phyloP scores from a whole-genome alignment of 2,113 vertebrate genomes.

The Pomatostomus ruficeps region DNA sequence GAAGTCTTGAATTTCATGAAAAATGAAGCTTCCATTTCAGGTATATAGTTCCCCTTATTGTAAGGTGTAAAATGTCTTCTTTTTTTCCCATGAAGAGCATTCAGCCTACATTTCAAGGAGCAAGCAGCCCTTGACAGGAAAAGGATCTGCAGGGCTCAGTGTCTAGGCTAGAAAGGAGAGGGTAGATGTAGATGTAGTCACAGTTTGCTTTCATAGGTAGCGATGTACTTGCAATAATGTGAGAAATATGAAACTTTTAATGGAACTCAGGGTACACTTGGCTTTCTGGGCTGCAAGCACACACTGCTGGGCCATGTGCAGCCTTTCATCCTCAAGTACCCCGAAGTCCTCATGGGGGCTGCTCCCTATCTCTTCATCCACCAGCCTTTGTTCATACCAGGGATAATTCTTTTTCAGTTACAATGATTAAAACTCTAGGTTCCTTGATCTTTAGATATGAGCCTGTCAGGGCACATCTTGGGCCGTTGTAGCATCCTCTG shows the following conservation, averaged over 20 bases:
- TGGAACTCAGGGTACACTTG: not conserved
- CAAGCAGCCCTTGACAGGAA: not conserved
- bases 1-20: not conserved
- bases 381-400: not conserved
- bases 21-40: not conserved
- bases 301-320: not conserved
- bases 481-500: not conserved
- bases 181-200: not conserved
- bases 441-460: not conserved
- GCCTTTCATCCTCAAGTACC: not conserved
- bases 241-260: not conserved
- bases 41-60: not conserved
- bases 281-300: not conserved
- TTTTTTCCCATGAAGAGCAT: not conserved
- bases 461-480: not conserved
- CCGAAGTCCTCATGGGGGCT: not conserved
- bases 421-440: not conserved
- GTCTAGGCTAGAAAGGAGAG: not conserved
- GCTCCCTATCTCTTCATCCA: not conserved
- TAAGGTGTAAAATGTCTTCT: not conserved
- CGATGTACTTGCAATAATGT: accelerated
- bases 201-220: not conserved
- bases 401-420: not conserved
- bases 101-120: not conserved
- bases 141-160: not conserved